Conservation (phyloP, 2,113 vertebrate genomes). For the Odobenus rosmarus region DNA sequence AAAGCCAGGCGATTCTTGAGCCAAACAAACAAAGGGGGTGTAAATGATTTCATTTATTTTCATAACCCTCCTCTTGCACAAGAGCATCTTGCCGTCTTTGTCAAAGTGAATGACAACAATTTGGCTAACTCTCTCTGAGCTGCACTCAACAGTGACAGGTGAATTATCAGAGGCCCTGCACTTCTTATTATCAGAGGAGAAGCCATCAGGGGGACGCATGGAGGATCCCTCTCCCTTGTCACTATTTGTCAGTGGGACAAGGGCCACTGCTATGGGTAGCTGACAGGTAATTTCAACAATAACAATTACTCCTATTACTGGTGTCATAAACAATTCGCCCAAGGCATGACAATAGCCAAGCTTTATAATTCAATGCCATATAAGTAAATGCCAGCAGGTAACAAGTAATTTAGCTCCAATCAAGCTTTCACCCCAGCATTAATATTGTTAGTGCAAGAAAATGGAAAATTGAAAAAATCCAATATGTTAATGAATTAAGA, state of each 20-base stretch:
- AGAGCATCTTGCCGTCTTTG: conserved; percentile 91
- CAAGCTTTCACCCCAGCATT: conserved; percentile 87
- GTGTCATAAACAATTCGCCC: conserved; percentile 99
- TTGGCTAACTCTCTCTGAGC: conserved; percentile 94
- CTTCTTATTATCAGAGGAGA: conserved; percentile 99
- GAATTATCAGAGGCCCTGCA: conserved; percentile 98
- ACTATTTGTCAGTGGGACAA: conserved; percentile 98
- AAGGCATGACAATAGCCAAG: conserved; percentile 96
- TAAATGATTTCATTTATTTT: conserved; percentile 90
- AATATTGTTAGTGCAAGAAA: conserved; percentile 90
- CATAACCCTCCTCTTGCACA: conserved; percentile 88
- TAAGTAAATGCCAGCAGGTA: conserved; percentile 98
- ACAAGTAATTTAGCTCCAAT: conserved; percentile 95
- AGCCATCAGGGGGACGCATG: conserved; percentile 95
- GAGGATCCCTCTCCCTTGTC: conserved; percentile 94
- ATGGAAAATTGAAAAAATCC: conserved; percentile 92
- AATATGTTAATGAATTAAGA: conserved; percentile 91
- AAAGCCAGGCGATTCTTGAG: conserved; percentile 71
- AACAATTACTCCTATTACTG: conserved; percentile 99
- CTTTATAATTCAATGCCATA: conserved; percentile 96
- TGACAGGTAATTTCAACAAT: conserved; percentile 99
- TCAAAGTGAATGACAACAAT: conserved; percentile 97
- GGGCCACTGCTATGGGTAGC: conserved; percentile 92
- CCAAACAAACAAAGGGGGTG: conserved; percentile 86
- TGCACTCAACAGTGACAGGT: conserved; percentile 98